Percentiles rank a stretch among this genome's conserved stretches.
Conservation (phyloP, 2,797 vertebrate species). For the Lates japonicus region DNA sequence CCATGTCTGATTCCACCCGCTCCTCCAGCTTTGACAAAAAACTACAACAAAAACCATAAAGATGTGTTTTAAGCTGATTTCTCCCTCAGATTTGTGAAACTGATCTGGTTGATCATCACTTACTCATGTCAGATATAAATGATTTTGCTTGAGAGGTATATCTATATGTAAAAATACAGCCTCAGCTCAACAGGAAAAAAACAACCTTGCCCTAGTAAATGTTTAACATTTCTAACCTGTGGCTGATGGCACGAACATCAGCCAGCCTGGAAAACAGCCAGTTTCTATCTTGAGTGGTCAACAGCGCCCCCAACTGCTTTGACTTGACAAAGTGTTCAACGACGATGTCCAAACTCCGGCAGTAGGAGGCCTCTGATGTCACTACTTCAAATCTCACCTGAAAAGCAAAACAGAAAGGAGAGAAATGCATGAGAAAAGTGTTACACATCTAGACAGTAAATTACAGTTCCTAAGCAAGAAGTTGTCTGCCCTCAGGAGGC, state of each 20-base stretch:
- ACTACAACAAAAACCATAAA: slow-evolving; percentile 76
- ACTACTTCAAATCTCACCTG: slow-evolving; percentile 97
- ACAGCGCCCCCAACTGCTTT: slow-evolving; percentile 85
- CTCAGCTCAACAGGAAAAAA: not conserved
- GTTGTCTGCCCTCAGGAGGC: not conserved
- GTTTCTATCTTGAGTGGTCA: slow-evolving; percentile 92
- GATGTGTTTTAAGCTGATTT: not conserved
- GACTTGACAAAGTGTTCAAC: slow-evolving; percentile 95
- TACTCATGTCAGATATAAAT: not conserved
- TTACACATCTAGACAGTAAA: not conserved
- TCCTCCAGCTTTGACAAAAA: slow-evolving; percentile 96
- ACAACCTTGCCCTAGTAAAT: not conserved
- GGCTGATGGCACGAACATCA: slow-evolving; percentile 93
- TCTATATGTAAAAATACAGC: not conserved
- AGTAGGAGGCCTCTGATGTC: slow-evolving; percentile 96
- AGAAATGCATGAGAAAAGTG: not conserved
- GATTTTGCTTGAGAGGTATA: not conserved
- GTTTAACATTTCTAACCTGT: slow-evolving; percentile 83
- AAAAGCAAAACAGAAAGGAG: not conserved
- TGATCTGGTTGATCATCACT: not conserved
- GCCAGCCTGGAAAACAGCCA: slow-evolving; percentile 96
- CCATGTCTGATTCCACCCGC: slow-evolving; percentile 91
- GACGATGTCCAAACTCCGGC: slow-evolving; percentile 94
- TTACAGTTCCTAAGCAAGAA: accelerated
- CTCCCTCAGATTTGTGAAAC: not conserved